Base-by-base conservation (phyloP, 1,140 invertebrate genomes). In the Chironomus striatipennis region DNA sequence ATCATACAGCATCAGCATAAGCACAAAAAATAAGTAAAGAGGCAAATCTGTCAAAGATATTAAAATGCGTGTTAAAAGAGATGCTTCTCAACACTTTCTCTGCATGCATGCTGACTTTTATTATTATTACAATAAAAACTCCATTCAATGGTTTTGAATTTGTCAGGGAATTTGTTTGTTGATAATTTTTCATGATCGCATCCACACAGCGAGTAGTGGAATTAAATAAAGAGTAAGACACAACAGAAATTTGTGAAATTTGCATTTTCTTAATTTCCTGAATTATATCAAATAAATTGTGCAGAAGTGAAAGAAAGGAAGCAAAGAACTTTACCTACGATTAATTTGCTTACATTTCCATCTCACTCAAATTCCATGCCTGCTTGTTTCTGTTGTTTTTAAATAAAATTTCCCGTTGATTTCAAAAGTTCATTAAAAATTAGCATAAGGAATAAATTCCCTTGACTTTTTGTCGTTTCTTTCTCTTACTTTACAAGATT, bases 401-500 rank as follows among this genome's bases (percentile, higher is more conserved):
- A 57, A 70, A 70, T 9, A 70, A 5, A 9, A 9, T 9, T 70
- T 70, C 20, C 65, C n/a, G 65, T 18, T 57, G 47, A 57, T n/a
- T 57, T 57, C 15, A 57, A 57, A 57, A 70, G 65, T 70, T 70
- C 65, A 70, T 70, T 70, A 70, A 70, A 70, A 70, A 70, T 70
- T 70, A 70, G 65, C 65, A 70, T 70, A 70, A 70, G 18, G 18
- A 6, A 70, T 18, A 70, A 18, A 70, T 21, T 21, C 65, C 20
- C 65, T 21, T 70, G 65, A 70, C 65, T 20, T 70, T 70, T 17
- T 70, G 17, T 21, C 10, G 17, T 9, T 70, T 70, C n/a, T n/a
- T n/a, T n/a, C n/a, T n/a, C n/a, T n/a, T n/a, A n/a, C n/a, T n/a
- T 70, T 70, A 70, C 65, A 70, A 70, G 65, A 70, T 70, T 70